Evolutionary conservation across 1,140 invertebrate species (phyloP), one percentile per base, ranked within the genome.

Genomic region (Cydia fagiglandana): DNA sequence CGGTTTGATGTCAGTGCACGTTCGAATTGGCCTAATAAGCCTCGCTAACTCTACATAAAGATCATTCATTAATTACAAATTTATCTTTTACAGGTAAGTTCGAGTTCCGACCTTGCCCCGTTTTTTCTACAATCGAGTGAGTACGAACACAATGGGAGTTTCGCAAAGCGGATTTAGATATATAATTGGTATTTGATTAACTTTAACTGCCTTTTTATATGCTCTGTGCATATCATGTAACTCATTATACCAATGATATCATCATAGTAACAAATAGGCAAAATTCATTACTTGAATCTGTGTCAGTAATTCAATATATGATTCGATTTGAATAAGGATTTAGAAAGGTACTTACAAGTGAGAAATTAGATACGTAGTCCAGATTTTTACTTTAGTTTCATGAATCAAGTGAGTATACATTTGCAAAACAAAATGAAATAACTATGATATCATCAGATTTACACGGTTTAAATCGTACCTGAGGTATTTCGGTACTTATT

Each of bases 51-150:
- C 12, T 56, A n/a, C n/a, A n/a, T n/a, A 56, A 56, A 20, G 53
- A 56, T 17, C n/a, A 56, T 61, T 1, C 66, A 38, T 41, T 70
- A 70, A 70, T 70, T 70, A 45, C 66, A 66, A 47, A 76, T 75
- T 79, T 78, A 78, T 81, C 77, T 76, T 78, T 84, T 81, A 28
- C 80, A 85, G 83, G 83, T 85, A 83, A 85, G 82, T 53, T 2
- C 50, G 50, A 53, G 15, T 83, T 68, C 28, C 61, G 53, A 75
- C 75, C 77, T 76, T 68, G 74, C 73, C 56, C 45, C 28, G 24
- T 15, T 38, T 64, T 74, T 77, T 38, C 30, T 68, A 64, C 61
- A 38, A 50, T 66, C 74, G 30, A 53, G 76, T 77, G 61, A 77
- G 56, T 61, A 61, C 64, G 30, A 34, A 38, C 34, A 70, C 66